Base-by-base conservation (phyloP, 2,888 invertebrate species). In the Phyto melanocephala region DNA sequence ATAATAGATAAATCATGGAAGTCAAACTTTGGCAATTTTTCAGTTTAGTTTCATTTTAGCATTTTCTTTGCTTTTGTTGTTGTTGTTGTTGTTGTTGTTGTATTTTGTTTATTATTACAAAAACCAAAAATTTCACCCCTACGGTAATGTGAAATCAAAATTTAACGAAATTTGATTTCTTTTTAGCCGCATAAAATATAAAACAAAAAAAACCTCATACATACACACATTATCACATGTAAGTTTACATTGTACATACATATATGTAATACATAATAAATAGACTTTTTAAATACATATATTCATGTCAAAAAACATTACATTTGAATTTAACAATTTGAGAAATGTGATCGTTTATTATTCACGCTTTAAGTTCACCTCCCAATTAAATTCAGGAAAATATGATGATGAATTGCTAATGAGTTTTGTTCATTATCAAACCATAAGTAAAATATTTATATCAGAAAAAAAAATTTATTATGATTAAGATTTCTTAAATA, bases 1-100 rank as follows among this genome's bases (percentile, higher is more conserved):
- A 83, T 83, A 74, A 80, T 71, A 81, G 83, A 84, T 84, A 81
- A 83, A 83, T 84, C 83, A 84, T 81, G 79, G 81, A 84, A 84
- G 81, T 74, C 79, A 79, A 83, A 84, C 79, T 84, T 84, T 76
- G 68, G 75, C 71, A 76, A 84, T 81, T 79, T 80, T 84, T 67
- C 10, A 65, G 33, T 42, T 60, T 45, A 58, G 28, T 62, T 40
- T 42, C n/a, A n/a, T n/a, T n/a, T n/a, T n/a, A n/a, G n/a, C n/a
- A 42, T 71, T 52, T 47, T 68, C 17, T n/a, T n/a, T n/a, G 15
- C 20, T 72, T 52, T 28, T 33, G 17, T 56, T 8, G 35, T 68
- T 47, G n/a, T 42, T 13, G 20, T 50, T 24, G 33, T n/a, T 42
- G 37, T 60, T 52, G 33, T 54, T 52, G 52, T 62, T 54, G 47